These are phyloP conservation scores for Tylochromis polylepis DNA, from an alignment of 2,113 vertebrate genomes.

Conservation along the genomic window DNA sequence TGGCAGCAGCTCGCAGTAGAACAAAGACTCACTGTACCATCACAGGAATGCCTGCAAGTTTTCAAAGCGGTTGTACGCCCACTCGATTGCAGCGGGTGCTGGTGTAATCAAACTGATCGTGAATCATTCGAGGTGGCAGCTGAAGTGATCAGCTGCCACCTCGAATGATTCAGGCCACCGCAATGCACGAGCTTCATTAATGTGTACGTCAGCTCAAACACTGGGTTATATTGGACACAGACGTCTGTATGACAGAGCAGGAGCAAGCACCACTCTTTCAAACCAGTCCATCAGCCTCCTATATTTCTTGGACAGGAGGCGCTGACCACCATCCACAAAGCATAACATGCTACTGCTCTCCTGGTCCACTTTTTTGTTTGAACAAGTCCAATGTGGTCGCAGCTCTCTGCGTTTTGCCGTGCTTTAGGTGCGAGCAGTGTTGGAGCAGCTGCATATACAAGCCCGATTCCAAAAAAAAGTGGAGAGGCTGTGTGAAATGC, in stretches of 20 bases:
- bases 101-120: conserved; percentile 34
- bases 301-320: conserved; percentile 62
- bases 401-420: background rate
- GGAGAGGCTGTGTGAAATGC: background rate
- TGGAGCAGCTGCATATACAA: conserved; percentile 39
- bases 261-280: conserved; percentile 30
- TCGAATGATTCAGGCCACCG: no score
- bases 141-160: conserved; percentile 35
- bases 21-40: conserved; percentile 38
- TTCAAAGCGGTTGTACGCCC: background rate
- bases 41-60: conserved; percentile 13
- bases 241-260: background rate
- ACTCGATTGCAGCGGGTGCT: conserved; percentile 8
- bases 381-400: conserved; percentile 62
- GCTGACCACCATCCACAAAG: conserved; percentile 61
- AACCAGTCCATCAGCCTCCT: conserved; percentile 43
- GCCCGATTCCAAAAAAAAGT: background rate
- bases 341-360: conserved; percentile 64
- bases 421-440: conserved; percentile 29
- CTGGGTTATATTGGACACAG: conserved; percentile 1
- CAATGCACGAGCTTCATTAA: background rate
- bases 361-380: conserved; percentile 56
- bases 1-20: background rate
- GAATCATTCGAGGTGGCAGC: conserved; percentile 34
- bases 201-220: conserved; percentile 20